Evolutionary conservation across 2,113 vertebrate genomes (phyloP).

Genomic region (Nanorana parkeri): DNA sequence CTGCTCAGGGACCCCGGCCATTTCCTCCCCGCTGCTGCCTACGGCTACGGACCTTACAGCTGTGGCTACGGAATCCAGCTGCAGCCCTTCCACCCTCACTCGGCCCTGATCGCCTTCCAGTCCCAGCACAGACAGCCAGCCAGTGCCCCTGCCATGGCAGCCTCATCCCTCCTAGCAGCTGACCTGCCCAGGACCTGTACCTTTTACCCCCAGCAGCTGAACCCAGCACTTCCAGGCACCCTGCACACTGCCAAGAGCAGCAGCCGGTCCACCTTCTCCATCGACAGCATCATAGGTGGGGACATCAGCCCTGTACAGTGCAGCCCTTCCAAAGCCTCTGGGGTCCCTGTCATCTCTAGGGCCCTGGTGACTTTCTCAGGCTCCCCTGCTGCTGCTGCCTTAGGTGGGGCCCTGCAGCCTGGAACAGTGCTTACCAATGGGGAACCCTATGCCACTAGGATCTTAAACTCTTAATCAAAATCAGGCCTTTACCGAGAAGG

Average conservation of each 20-base stretch:
- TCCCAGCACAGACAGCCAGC: slow-evolving; percentile 73
- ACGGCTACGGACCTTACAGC: slow-evolving; percentile 83
- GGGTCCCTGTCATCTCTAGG: slow-evolving; percentile 75
- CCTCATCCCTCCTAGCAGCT: slow-evolving; percentile 75
- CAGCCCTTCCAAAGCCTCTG: slow-evolving; percentile 80
- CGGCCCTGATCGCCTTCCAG: slow-evolving; percentile 83
- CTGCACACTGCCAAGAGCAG: slow-evolving; percentile 72
- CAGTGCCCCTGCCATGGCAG: slow-evolving; percentile 69
- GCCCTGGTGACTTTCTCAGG: slow-evolving; percentile 72
- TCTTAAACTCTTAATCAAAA: slow-evolving; percentile 82
- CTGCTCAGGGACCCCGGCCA: slow-evolving; percentile 75
- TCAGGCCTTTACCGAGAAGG: slow-evolving; percentile 68
- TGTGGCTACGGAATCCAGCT: slow-evolving; percentile 88
- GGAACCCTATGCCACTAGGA: slow-evolving; percentile 85
- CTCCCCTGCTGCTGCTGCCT: slow-evolving; percentile 62
- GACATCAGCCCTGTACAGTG: slow-evolving; percentile 69
- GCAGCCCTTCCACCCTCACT: slow-evolving; percentile 86
- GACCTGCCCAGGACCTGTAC: slow-evolving; percentile 79
- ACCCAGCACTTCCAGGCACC: slow-evolving; percentile 70
- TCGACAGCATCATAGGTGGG: slow-evolving; percentile 90
- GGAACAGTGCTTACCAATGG: slow-evolving; percentile 71
- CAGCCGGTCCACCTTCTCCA: slow-evolving; percentile 87
- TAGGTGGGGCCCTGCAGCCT: slow-evolving; percentile 67
- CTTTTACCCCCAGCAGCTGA: slow-evolving; percentile 81
- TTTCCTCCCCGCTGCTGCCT: slow-evolving; percentile 77